Percentiles rank a stretch among this genome's conserved stretches.
phyloP scores from a whole-genome alignment of 1,140 invertebrate species.

The Drosophila sturtevanti region DNA sequence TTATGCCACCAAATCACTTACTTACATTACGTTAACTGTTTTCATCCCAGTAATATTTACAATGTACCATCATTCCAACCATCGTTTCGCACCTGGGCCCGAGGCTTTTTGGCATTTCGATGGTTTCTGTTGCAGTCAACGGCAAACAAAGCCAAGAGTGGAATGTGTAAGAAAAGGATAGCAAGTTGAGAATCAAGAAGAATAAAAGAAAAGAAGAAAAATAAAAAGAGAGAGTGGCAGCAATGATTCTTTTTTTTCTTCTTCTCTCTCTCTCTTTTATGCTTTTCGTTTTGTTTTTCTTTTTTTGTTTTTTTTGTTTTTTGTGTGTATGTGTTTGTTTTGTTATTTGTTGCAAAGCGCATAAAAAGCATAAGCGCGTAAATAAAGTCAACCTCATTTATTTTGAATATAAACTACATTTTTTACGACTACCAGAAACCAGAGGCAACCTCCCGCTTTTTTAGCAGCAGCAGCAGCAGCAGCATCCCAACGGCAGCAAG shows the following conservation, averaged over 20 bases:
- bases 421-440: constrained; percentile 71
- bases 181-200: background rate
- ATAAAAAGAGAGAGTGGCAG: background rate
- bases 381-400: constrained; percentile 81
- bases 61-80: background rate
- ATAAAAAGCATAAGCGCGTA: constrained; percentile 81
- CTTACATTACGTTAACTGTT: constrained; percentile 62
- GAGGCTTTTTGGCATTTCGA: constrained; percentile 44
- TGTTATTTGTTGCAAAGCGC: constrained; percentile 66
- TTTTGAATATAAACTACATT: constrained; percentile 81
- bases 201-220: background rate
- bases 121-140: constrained; percentile 57
- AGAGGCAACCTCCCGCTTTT: constrained; percentile 21
- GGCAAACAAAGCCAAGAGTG: background rate
- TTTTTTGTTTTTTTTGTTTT: constrained; percentile 37
- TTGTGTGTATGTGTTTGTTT: constrained; percentile 15
- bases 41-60: background rate
- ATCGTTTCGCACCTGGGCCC: constrained; percentile 25
- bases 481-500: constrained; percentile 9
- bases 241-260: constrained; percentile 45
- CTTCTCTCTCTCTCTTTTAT: constrained; percentile 20
- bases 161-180: background rate
- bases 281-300: constrained; percentile 23
- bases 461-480: constrained; percentile 22
- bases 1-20: constrained; percentile 50